Evolutionary conservation across 2,797 vertebrate species (phyloP), one percentile per base, ranked within the genome.

Genomic region (Cercopithecus neglectus): DNA sequence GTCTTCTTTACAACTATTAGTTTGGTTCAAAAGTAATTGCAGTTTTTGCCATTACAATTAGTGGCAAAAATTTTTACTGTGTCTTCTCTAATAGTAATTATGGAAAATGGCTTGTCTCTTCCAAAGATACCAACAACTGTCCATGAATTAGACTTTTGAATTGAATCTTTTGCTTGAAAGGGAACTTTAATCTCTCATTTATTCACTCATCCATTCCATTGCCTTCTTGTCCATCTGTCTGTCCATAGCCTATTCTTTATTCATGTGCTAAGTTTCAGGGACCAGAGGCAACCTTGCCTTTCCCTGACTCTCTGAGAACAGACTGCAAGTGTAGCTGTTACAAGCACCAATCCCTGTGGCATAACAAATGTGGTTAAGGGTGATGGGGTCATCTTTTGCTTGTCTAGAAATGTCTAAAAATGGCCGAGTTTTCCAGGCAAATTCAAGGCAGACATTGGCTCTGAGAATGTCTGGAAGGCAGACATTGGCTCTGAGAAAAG

Each of bases 251-350:
- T 22, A 4, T 13, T 33, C 41, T 50, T 12, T 36, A n/a, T 9
- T 22, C 59, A 33, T 0, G 30, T 24, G 19, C 55, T 94, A 19
- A 1, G 1, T n/a, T 64, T 64, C 3, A 30, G 67, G n/a, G 76
- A 33, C 39, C 46, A 79, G 57, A 91, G 2, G 2, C 11, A 74
- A 21, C 0, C 24, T 8, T 53, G 30, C 39, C 36, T 76, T 79
- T 82, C 16, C 3, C 46, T 22, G 72, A 64, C 11, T 5, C n/a
- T 57, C 24, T 8, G 17, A 55, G 36, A 50, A 75, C 28, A 50
- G 17, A 48, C 67, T 30, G 0, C 19, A 28, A 1, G 0, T 3
- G 14, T 2, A 30, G 33, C 12, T 36, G 2, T 13, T 24, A 19
- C 16, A 5, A 36, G 22, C 12, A 0, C 14, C 17, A 30, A 21